Percentiles rank a stretch among this genome's conserved stretches.
These are phyloP conservation scores for Molossus molossus DNA, from an alignment of 2,797 vertebrate genomes.

Conservation along the genomic window DNA sequence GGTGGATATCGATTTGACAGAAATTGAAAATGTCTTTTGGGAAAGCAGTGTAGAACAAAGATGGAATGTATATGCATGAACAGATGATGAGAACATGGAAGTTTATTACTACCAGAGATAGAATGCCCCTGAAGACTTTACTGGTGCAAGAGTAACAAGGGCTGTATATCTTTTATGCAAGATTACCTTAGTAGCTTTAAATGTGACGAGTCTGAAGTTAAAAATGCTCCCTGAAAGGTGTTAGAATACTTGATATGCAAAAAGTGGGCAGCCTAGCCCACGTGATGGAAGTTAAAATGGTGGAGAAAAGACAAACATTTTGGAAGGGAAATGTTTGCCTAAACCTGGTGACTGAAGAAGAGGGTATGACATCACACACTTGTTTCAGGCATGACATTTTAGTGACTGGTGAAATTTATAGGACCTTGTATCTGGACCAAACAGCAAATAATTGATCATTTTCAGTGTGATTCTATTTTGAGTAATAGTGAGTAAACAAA, in stretches of 20 bases:
- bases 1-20: neutral
- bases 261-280: neutral
- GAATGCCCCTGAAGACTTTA: neutral
- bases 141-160: neutral
- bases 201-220: neutral
- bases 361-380: neutral
- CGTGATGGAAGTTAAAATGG: neutral
- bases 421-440: neutral
- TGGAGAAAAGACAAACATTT: neutral
- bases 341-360: neutral
- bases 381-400: neutral
- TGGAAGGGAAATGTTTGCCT: neutral
- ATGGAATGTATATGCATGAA: neutral
- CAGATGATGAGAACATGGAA: neutral
- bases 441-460: neutral
- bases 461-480: neutral
- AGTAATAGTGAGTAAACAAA: neutral
- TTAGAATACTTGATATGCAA: neutral
- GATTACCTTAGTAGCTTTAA: neutral
- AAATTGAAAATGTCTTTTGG: neutral
- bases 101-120: neutral
- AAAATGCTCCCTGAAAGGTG: neutral
- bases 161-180: neutral
- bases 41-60: neutral
- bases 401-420: neutral